phyloP scores from a whole-genome alignment of 2,888 invertebrate species.

The Platycheirus rosarum region DNA sequence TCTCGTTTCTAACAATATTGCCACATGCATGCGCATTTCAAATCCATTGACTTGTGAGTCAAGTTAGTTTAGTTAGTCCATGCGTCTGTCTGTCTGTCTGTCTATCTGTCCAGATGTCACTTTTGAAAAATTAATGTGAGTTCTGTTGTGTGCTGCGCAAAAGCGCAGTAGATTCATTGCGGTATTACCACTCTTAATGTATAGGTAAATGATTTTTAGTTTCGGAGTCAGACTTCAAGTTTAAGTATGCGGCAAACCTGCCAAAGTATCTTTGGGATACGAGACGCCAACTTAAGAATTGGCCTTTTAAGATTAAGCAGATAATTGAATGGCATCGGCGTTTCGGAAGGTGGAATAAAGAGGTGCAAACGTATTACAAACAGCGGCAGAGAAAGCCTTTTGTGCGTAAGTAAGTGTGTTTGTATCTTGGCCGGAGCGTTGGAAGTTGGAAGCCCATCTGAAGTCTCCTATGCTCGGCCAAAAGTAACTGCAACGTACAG shows the following conservation, averaged over 20 bases:
- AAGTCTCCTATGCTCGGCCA: conserved; percentile 4
- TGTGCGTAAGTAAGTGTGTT: conserved; percentile 69
- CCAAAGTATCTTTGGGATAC: conserved; percentile 42
- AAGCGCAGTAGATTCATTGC: conserved; percentile 51
- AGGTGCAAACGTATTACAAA: conserved; percentile 49
- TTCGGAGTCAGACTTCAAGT: conserved; percentile 1
- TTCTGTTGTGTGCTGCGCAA: conserved; percentile 34
- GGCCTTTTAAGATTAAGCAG: conserved; percentile 69
- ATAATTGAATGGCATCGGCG: conserved; percentile 71
- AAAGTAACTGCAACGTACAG: conserved; percentile 33
- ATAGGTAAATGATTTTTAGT: conserved; percentile 56
- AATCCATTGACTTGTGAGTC: conserved; percentile 64
- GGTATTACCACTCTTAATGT: conserved; percentile 65
- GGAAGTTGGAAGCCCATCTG: conserved; percentile 21
- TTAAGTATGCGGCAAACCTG: background rate
- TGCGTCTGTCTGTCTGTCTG: conserved; percentile 70
- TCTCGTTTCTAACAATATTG: conserved; percentile 15
- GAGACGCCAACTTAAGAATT: conserved; percentile 65
- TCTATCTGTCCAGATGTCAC: conserved; percentile 74
- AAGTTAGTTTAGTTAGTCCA: conserved; percentile 65
- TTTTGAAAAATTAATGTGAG: conserved; percentile 73
- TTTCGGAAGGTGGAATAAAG: conserved; percentile 30
- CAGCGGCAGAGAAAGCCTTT: conserved; percentile 57
- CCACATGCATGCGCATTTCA: conserved; percentile 50
- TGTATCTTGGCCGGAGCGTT: conserved; percentile 31